Evolutionary conservation across 2,888 invertebrate genomes (phyloP).

Genomic region (Netelia fuscicornis): DNA sequence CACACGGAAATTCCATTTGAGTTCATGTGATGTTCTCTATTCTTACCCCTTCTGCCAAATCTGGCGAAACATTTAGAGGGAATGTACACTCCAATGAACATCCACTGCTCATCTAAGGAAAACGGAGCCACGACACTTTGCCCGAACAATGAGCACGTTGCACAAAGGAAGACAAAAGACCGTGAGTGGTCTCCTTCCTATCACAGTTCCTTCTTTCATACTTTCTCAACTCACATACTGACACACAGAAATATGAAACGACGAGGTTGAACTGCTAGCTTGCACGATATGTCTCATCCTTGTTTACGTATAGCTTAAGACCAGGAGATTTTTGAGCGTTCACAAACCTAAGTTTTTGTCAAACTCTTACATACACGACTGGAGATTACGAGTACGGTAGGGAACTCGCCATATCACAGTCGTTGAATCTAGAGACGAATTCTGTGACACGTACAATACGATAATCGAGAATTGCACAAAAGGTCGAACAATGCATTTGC

Average conservation of each 20-base stretch:
- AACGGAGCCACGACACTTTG: neutral
- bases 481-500: slow-evolving; percentile 77
- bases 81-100: neutral
- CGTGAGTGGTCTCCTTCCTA: slow-evolving; percentile 10
- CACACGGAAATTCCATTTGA: neutral
- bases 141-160: slow-evolving; percentile 4
- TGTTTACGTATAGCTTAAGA: neutral
- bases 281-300: too few species aligned
- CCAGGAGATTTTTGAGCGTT: neutral
- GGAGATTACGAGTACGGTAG: neutral
- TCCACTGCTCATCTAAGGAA: neutral
- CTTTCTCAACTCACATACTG: neutral
- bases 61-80: neutral
- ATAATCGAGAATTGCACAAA: slow-evolving; percentile 77
- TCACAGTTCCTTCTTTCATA: slow-evolving; percentile 14
- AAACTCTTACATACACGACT: too few species aligned
- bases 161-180: slow-evolving; percentile 27
- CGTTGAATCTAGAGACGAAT: slow-evolving; percentile 25
- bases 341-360: neutral
- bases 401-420: neutral
- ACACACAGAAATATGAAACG: slow-evolving; percentile 10
- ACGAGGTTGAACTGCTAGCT: neutral
- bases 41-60: neutral
- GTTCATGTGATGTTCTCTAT: neutral
- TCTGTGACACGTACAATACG: slow-evolving; percentile 70